These are phyloP conservation scores for Temnothorax longispinosus DNA, from an alignment of 1,140 invertebrate species.

Conservation along the genomic window DNA sequence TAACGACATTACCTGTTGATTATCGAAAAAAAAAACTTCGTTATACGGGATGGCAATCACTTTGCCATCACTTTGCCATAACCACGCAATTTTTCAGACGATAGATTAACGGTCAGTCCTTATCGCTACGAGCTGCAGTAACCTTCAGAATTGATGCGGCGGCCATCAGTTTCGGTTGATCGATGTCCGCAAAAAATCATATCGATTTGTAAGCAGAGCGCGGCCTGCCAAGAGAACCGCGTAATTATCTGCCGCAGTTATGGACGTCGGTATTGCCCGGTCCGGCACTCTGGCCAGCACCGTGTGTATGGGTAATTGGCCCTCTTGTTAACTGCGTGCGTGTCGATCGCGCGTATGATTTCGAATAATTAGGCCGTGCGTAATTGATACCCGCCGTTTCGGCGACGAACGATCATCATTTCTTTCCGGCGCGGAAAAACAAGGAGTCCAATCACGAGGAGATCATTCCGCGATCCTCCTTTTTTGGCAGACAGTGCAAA, in stretches of 20 bases:
- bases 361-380: constrained; percentile 54
- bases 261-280: constrained; percentile 42
- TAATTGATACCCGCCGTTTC: constrained; percentile 50
- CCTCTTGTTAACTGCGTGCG: constrained; percentile 29
- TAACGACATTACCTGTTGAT: constrained; percentile 24
- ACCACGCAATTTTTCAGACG: constrained; percentile 38
- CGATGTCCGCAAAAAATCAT: constrained; percentile 55
- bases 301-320: constrained; percentile 42
- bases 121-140: constrained; percentile 16
- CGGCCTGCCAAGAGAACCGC: constrained; percentile 13
- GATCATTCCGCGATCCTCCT: not conserved
- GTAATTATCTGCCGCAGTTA: constrained; percentile 66
- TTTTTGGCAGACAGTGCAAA: not conserved
- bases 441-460: not conserved
- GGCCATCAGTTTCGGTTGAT: constrained; percentile 32
- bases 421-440: not conserved
- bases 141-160: constrained; percentile 32
- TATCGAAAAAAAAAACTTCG: constrained; percentile 7
- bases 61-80: constrained; percentile 26
- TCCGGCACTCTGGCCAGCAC: not conserved
- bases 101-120: constrained; percentile 27
- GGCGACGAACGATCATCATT: not conserved
- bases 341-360: not conserved
- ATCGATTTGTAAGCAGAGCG: constrained; percentile 44
- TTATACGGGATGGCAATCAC: constrained; percentile 33